Base-by-base conservation (phyloP, 2,888 invertebrate species). In the Epinotia demarniana region DNA sequence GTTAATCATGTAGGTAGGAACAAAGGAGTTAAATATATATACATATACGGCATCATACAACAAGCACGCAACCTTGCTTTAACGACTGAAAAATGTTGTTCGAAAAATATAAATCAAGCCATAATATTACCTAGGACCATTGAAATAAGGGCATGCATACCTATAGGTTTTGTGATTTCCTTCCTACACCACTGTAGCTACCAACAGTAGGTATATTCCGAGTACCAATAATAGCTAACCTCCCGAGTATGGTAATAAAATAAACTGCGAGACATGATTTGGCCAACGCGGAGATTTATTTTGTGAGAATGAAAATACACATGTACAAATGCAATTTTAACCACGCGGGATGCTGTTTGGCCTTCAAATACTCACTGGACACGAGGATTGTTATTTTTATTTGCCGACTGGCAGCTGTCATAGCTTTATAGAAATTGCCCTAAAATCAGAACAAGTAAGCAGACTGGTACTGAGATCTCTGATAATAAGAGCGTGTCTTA, bases 241-340 rank as follows among this genome's bases (percentile, higher is more conserved):
- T 4, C 33, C 66, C 33, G 9, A 53, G 27, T 33, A 27, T 53
- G 12, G 33, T 33, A 6, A 27, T 33, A 49, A 39, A 39, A 49
- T 23, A 27, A 53, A 18, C 13, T 57, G 5, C 11, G 55, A 66
- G n/a, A 18, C 39, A 57, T 16, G 11, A 9, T 64, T 23, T n/a
- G 27, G n/a, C 68, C 68, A 57, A 39, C 68, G 57, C 68, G 16
- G 57, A 57, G 43, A 43, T 58, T 68, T 27, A 53, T 55, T 49
- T 68, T 19, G 13, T 68, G 57, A 68, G 12, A 57, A 57, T 39
- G 57, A 68, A 5, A 57, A 57, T 39, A 55, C 13, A 13, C 9
- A 19, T 57, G 43, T 68, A 58, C n/a, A n/a, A n/a, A n/a, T 53
- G 16, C n/a, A 53, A 43, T 68, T 68, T 58, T 43, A 58, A 58